Evolutionary conservation across 2,888 invertebrate genomes (phyloP), one percentile per base, ranked within the genome.

Genomic region (Polymixis flavicincta): DNA sequence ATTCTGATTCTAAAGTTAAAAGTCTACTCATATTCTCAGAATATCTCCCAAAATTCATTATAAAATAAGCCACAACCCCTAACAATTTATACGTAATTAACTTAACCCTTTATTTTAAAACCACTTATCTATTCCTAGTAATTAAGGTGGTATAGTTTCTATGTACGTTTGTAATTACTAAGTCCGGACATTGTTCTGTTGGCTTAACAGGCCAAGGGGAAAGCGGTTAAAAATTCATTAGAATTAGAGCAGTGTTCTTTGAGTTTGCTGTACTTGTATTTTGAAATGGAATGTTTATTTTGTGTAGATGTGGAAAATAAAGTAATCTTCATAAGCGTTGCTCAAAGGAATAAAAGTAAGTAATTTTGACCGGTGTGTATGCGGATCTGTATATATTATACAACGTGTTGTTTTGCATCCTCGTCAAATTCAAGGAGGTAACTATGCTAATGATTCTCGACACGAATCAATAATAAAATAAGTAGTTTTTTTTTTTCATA

Each of bases 81-180:
- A 64, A 73, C 69, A 80, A 80, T 68, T 76, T 78, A 72, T 66
- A 80, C 70, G 42, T 63, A 81, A 81, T 85, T 72, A 78, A 82
- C 57, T 66, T 57, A 60, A 60, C 70, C 82, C 78, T 76, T 72
- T 84, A 81, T 85, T 83, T 81, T 79, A 77, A 71, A 76, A 67
- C 71, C 78, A 78, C 74, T 85, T 83, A 78, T 76, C 68, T 79
- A 71, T 81, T 74, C 71, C 32, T 32, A 65, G 69, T 85, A 87
- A 85, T 87, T 80, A 84, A 52, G 57, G 22, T 60, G 14, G 75
- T 77, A 69, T 84, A 85, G 82, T 87, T 85, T 78, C 78, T 74
- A 60, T 59, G 75, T 85, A 80, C 85, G 67, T 76, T 85, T 60
- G 82, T 87, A 86, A 86, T 87, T 86, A 82, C 75, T 81, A 67